These are phyloP conservation scores for Cochlearius cochlearius DNA, from an alignment of 2,113 vertebrate species.

Conservation along the genomic window DNA sequence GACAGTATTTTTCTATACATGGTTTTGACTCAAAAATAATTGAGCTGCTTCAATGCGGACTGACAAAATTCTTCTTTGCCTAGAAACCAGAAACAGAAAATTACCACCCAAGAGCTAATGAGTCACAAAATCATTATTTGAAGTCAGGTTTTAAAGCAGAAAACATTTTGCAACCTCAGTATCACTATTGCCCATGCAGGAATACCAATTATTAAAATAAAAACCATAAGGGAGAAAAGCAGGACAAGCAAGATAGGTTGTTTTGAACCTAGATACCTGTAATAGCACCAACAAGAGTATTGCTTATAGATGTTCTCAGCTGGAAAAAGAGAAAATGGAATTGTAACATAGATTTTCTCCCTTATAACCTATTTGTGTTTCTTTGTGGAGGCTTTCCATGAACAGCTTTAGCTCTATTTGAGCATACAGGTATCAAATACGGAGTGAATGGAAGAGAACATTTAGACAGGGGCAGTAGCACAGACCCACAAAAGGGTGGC, in stretches of 20 bases:
- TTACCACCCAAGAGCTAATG: background rate
- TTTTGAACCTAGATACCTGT: background rate
- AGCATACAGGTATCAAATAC: background rate
- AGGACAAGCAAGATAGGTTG: background rate
- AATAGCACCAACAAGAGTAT: background rate
- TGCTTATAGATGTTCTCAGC: background rate
- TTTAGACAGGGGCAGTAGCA: background rate
- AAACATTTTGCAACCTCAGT: background rate
- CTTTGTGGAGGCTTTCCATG: background rate
- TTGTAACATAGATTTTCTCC: background rate
- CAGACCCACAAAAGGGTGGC: background rate
- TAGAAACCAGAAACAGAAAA: slow-evolving; percentile 21
- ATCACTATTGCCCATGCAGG: background rate
- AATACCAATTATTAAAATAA: background rate
- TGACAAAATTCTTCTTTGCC: background rate
- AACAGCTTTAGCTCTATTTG: background rate
- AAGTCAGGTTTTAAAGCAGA: background rate
- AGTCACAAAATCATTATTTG: background rate
- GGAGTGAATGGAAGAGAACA: background rate
- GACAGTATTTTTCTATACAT: background rate
- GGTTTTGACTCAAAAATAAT: background rate
- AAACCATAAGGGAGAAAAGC: background rate
- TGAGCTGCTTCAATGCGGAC: background rate
- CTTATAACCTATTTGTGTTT: background rate
- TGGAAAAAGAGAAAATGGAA: background rate